Conservation (phyloP, 2,888 invertebrate species). For the Drosophila buzzatii region DNA sequence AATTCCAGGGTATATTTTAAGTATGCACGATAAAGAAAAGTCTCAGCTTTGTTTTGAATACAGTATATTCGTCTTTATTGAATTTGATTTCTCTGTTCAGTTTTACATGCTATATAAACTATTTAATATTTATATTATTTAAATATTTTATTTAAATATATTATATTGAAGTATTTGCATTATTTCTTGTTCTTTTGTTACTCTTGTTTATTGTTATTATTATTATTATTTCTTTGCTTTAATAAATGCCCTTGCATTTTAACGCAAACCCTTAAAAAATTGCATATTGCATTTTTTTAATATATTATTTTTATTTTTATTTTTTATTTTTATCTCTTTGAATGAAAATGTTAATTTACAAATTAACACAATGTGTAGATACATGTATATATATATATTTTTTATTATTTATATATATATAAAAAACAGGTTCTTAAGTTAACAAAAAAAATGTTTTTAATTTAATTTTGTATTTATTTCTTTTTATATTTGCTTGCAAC, state of each 20-base stretch:
- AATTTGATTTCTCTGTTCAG: constrained; percentile 78
- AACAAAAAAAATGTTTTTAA: constrained; percentile 54
- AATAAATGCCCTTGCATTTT: constrained; percentile 47
- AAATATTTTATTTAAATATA: constrained; percentile 62
- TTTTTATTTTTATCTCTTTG: constrained; percentile 5
- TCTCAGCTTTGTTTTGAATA: constrained; percentile 58
- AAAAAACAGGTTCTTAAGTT: constrained; percentile 57
- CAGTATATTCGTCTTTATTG: constrained; percentile 79
- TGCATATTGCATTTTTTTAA: constrained; percentile 30
- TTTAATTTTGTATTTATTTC: constrained; percentile 13
- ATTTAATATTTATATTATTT: constrained; percentile 62
- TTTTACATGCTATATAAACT: constrained; percentile 80
- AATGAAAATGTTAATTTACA: constrained; percentile 60
- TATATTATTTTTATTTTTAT: constrained; percentile 1
- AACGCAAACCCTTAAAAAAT: constrained; percentile 39
- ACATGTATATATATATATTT: constrained; percentile 3
- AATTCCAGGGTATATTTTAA: background rate
- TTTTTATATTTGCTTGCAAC: constrained; percentile 47
- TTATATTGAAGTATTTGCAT: constrained; percentile 54
- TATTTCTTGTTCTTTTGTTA: constrained; percentile 19
- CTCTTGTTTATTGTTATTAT: constrained; percentile 4
- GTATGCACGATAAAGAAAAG: too few relatives aligned
- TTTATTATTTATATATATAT: constrained; percentile 19
- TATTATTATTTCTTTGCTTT: constrained; percentile 22
- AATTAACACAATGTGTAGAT: constrained; percentile 53